phyloP scores from a whole-genome alignment of 2,888 invertebrate genomes.

The Tiphia femorata region DNA sequence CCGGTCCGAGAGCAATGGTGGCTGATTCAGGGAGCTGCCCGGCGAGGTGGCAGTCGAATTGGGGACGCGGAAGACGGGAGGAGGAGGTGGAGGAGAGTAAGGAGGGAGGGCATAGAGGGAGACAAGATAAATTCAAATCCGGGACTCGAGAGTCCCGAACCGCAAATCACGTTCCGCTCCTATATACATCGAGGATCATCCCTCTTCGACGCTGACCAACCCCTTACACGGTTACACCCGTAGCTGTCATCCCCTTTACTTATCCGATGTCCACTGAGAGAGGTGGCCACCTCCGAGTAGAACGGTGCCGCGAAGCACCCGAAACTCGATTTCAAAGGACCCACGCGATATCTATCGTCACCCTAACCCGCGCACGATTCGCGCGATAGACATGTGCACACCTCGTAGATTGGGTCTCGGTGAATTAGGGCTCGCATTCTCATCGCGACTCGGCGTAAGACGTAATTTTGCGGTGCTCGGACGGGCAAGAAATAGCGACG shows the following conservation, averaged over 20 bases:
- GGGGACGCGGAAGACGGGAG: constrained; percentile 29
- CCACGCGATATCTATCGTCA: constrained; percentile 40
- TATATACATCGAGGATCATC: constrained; percentile 63
- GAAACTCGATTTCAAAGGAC: constrained; percentile 46
- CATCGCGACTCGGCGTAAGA: neutral
- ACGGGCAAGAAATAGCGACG: too few species aligned
- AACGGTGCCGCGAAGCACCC: constrained; percentile 26
- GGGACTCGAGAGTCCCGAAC: constrained; percentile 55
- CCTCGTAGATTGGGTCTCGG: neutral
- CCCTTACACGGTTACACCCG: constrained; percentile 49
- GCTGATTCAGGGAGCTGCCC: constrained; percentile 35
- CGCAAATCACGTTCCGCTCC: constrained; percentile 62
- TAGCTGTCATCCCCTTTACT: constrained; percentile 60
- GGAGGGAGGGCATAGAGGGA: constrained; percentile 23
- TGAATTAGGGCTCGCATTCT: neutral
- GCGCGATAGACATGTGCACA: too few species aligned
- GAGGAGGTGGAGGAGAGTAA: constrained; percentile 39
- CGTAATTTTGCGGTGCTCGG: too few species aligned
- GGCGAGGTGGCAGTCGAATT: constrained; percentile 24
- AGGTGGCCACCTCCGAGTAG: too few species aligned
- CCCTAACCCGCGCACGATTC: constrained; percentile 6
- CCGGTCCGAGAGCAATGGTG: constrained; percentile 23
- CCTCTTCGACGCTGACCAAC: constrained; percentile 61
- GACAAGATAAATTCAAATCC: constrained; percentile 64
- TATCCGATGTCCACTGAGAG: constrained; percentile 52